These are phyloP conservation scores for Melanogrammus aeglefinus DNA, from an alignment of 2,797 vertebrate genomes.

Conservation along the genomic window DNA sequence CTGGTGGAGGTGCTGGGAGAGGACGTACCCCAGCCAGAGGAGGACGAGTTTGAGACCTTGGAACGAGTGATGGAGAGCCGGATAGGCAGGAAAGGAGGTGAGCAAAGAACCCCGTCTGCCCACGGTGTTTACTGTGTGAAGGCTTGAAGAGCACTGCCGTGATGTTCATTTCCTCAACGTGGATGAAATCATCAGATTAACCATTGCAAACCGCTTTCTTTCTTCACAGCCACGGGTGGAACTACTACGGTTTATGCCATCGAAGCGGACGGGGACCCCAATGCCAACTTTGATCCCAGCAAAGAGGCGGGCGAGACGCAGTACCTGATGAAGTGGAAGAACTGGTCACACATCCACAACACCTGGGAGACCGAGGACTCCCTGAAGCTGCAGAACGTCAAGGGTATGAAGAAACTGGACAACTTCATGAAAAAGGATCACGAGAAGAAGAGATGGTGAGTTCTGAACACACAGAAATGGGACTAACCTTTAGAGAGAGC, in stretches of 20 bases:
- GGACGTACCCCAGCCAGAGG: conserved; percentile 92
- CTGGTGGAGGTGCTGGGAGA: conserved; percentile 94
- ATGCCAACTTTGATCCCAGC: conserved; percentile 80
- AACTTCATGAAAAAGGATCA: conserved; percentile 98
- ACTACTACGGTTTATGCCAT: conserved; percentile 94
- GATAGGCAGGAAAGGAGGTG: conserved; percentile 91
- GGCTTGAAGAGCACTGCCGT: background rate
- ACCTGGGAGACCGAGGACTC: conserved; percentile 98
- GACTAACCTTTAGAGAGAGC: background rate
- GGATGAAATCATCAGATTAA: background rate
- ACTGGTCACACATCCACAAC: conserved; percentile 98
- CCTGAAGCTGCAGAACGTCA: conserved; percentile 94
- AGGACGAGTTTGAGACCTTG: conserved; percentile 98
- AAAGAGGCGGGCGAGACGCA: conserved; percentile 87
- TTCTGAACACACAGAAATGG: background rate
- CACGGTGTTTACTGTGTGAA: background rate
- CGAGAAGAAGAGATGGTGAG: conserved; percentile 91
- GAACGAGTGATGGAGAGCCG: conserved; percentile 94
- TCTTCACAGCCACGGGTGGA: conserved; percentile 84
- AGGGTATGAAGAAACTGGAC: conserved; percentile 98
- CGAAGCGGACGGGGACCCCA: conserved; percentile 95
- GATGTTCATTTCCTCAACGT: background rate
- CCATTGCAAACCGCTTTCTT: background rate
- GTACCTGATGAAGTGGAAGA: conserved; percentile 99
- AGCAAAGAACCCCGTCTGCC: conserved; percentile 25